phyloP scores from a whole-genome alignment of 2,888 invertebrate species.

The Drosophila fulvimacula region DNA sequence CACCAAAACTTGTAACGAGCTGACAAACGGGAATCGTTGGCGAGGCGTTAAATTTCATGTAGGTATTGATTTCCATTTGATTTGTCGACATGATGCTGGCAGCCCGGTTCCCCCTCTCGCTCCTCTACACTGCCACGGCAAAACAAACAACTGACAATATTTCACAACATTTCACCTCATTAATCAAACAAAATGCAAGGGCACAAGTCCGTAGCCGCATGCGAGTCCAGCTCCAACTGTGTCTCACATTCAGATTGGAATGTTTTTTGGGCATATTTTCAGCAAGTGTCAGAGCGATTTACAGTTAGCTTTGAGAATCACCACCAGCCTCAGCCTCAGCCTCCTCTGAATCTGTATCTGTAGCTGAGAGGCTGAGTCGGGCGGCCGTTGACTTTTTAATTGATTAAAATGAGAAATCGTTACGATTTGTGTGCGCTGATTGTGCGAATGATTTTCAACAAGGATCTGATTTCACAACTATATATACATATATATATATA shows the following conservation, averaged over 20 bases:
- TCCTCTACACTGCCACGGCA: neutral
- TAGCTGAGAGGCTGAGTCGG: slow-evolving; percentile 1
- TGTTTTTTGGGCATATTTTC: slow-evolving; percentile 65
- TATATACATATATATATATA: slow-evolving; percentile 5
- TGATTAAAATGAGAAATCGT: slow-evolving; percentile 84
- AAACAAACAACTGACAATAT: slow-evolving; percentile 64
- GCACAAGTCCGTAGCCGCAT: slow-evolving; percentile 8
- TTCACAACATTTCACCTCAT: slow-evolving; percentile 84
- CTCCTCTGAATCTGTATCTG: slow-evolving; percentile 1
- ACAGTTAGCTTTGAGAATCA: slow-evolving; percentile 59
- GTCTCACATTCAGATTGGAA: slow-evolving; percentile 28
- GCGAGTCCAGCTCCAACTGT: slow-evolving; percentile 15
- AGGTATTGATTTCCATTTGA: slow-evolving; percentile 79
- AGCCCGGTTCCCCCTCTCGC: neutral
- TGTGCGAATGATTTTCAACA: slow-evolving; percentile 62
- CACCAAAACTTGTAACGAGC: slow-evolving; percentile 35
- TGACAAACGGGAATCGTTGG: slow-evolving; percentile 43
- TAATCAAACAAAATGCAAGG: slow-evolving; percentile 79
- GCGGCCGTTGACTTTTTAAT: slow-evolving; percentile 83
- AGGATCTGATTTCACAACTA: slow-evolving; percentile 82
- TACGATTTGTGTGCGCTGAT: slow-evolving; percentile 82
- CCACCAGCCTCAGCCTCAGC: slow-evolving; percentile 28
- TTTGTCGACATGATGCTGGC: slow-evolving; percentile 50
- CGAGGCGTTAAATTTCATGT: slow-evolving; percentile 71
- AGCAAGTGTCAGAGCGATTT: slow-evolving; percentile 75